phyloP scores from a whole-genome alignment of 1,140 invertebrate species.

The Scylla paramamosain region DNA sequence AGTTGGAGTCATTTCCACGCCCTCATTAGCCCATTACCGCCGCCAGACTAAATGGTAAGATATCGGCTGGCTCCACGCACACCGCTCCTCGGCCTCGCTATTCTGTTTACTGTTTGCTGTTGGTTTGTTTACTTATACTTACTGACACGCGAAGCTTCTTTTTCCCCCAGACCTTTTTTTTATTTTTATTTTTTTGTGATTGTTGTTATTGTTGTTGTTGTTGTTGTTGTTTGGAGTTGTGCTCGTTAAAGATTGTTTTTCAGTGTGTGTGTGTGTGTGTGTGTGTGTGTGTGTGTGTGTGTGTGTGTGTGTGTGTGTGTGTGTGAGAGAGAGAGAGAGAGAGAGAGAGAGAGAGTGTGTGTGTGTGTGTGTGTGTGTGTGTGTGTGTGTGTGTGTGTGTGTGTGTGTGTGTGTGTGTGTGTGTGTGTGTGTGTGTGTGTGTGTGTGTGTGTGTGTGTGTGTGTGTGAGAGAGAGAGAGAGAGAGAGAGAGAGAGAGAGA shows the following conservation, averaged over 20 bases:
- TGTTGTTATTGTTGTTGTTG: not conserved
- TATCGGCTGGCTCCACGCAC: not conserved
- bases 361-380: conserved; percentile 41
- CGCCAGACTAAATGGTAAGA: not conserved
- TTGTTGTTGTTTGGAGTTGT: not conserved
- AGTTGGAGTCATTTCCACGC: conserved; percentile 22
- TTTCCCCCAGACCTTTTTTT: too few species aligned
- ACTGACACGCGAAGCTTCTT: too few species aligned
- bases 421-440: conserved; percentile 41
- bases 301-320: conserved; percentile 35
- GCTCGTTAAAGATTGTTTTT: not conserved
- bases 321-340: not conserved
- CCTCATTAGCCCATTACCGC: not conserved
- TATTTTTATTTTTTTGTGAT: too few species aligned
- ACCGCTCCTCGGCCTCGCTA: too few species aligned
- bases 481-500: too few species aligned
- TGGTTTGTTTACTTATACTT: too few species aligned
- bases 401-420: not conserved
- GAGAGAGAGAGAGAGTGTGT: not conserved
- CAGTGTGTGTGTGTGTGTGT: not conserved
- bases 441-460: conserved; percentile 39
- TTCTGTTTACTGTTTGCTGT: too few species aligned
- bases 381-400: conserved; percentile 35
- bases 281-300: conserved; percentile 41
- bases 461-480: not conserved